Conservation (phyloP, 2,888 invertebrate species). For the Zeuzera pyrina region DNA sequence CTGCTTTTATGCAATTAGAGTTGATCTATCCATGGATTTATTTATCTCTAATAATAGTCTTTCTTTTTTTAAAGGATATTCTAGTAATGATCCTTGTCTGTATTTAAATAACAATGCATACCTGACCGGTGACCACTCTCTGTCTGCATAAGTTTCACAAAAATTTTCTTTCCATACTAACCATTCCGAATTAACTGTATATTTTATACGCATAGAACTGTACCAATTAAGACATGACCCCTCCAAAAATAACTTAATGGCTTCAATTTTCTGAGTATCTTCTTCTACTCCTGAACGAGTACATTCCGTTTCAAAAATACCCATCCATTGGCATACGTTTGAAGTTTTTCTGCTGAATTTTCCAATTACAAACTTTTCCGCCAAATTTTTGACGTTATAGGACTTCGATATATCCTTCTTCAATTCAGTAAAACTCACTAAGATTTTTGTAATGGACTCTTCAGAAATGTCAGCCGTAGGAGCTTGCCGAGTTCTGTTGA, state of each 20-base stretch:
- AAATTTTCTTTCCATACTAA: constrained; percentile 1
- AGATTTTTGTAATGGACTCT: constrained; percentile 7
- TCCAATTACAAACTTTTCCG: constrained; percentile 12
- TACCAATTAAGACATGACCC: too few relatives aligned
- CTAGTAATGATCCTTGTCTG: background rate
- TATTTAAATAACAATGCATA: constrained; percentile 1
- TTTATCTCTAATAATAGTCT: too few relatives aligned
- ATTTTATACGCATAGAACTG: background rate
- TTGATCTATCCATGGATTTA: too few relatives aligned
- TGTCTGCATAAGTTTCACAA: constrained; percentile 2
- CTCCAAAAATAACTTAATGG: constrained; percentile 1
- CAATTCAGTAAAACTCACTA: constrained; percentile 11
- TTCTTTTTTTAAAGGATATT: too few relatives aligned
- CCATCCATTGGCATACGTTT: constrained; percentile 11
- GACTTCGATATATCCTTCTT: constrained; percentile 9
- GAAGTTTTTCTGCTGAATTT: constrained; percentile 10
- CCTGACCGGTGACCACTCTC: background rate
- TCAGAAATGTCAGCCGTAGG: background rate
- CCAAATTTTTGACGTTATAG: constrained; percentile 7
- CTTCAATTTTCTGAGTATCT: constrained; percentile 5
- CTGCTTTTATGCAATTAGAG: too few relatives aligned
- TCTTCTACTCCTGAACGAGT: background rate
- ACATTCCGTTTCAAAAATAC: constrained; percentile 7
- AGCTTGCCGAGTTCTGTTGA: constrained; percentile 3
- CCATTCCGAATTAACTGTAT: background rate